A percentile compares a stretch with the other conserved stretches of the same genome.
Conservation (phyloP, 2,888 invertebrate genomes). For the Rhagonycha lutea region DNA sequence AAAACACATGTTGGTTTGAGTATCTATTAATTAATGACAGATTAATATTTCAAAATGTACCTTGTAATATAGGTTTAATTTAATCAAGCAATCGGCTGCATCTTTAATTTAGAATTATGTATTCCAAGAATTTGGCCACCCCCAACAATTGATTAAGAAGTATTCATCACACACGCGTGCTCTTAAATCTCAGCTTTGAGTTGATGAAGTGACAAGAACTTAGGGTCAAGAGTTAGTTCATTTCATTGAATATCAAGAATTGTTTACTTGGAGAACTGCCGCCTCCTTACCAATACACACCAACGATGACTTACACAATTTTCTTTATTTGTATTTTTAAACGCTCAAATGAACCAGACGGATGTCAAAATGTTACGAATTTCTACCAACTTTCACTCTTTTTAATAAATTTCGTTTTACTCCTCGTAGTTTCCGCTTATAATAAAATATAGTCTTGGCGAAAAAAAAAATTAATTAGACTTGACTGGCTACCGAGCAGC, state of each 20-base stretch:
- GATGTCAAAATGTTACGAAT: constrained; percentile 18
- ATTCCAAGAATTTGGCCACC: constrained; percentile 34
- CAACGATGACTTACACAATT: constrained; percentile 29
- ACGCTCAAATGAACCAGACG: constrained; percentile 31
- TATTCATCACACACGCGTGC: constrained; percentile 33
- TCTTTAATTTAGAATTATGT: constrained; percentile 17
- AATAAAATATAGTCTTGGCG: constrained; percentile 2
- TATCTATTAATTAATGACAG: neutral
- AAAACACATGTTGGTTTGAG: neutral
- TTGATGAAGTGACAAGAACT: constrained; percentile 40
- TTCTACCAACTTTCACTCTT: constrained; percentile 14
- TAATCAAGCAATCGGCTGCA: neutral
- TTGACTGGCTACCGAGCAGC: constrained; percentile 39
- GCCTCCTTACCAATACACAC: constrained; percentile 24
- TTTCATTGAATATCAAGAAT: constrained; percentile 30
- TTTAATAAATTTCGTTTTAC: constrained; percentile 12
- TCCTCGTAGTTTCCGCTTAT: constrained; percentile 22
- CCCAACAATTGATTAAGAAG: constrained; percentile 37
- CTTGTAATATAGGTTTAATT: neutral
- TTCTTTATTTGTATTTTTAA: constrained; percentile 31
- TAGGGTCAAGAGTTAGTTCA: constrained; percentile 35
- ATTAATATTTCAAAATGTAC: constrained; percentile 4
- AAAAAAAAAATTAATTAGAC: constrained; percentile 23
- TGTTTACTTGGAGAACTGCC: constrained; percentile 33
- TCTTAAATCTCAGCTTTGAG: constrained; percentile 29